Evolutionary conservation across 2,888 invertebrate species (phyloP).

Genomic region (Heliconius charithonia): DNA sequence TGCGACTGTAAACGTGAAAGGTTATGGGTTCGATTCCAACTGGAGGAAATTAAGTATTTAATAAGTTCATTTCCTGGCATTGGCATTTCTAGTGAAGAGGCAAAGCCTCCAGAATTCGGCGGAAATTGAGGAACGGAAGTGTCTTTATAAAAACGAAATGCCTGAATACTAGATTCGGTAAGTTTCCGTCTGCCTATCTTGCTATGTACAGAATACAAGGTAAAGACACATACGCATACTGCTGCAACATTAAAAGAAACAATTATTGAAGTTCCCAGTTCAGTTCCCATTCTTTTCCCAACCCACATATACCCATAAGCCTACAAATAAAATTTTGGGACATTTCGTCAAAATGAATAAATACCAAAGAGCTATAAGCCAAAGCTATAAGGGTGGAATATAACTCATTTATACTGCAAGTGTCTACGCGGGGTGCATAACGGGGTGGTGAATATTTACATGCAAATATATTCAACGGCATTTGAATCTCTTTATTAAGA

Average conservation of each 20-base stretch:
- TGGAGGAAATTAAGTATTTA: no score
- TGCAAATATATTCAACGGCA: constrained; percentile 35
- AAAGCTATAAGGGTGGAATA: not conserved
- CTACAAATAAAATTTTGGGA: no score
- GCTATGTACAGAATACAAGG: no score
- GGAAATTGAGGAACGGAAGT: no score
- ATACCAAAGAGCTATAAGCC: not conserved
- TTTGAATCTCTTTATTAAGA: constrained; percentile 21
- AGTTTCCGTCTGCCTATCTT: not conserved
- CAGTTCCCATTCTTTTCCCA: not conserved
- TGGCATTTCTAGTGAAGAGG: no score
- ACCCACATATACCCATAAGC: not conserved
- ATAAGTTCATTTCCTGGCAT: no score
- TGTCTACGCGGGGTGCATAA: constrained; percentile 35
- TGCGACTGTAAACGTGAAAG: no score
- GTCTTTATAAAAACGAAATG: no score
- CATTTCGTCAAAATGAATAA: not conserved
- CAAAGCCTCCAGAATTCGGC: no score
- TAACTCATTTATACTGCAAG: constrained; percentile 51
- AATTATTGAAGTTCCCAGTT: not conserved
- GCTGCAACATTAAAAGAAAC: no score
- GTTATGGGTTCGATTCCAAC: no score
- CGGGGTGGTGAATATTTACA: constrained; percentile 17
- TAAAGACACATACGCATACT: no score
- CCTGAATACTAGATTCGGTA: not conserved